Base-by-base conservation (phyloP, 1,140 invertebrate genomes). In the Cherax destructor region DNA sequence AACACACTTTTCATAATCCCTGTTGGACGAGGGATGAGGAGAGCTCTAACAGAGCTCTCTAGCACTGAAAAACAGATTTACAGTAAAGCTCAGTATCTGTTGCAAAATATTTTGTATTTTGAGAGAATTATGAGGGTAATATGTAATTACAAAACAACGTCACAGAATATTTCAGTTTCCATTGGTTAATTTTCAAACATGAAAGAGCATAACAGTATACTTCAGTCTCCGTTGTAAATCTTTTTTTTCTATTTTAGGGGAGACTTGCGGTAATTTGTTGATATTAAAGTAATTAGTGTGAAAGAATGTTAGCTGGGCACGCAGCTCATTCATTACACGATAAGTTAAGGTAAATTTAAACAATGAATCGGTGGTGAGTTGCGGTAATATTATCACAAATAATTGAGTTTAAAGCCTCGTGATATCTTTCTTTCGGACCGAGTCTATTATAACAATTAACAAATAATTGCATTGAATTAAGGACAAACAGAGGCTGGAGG, bases 271-370 rank as follows among this genome's bases (percentile, higher is more conserved):
- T 74, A 74, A 74, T 30, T 74, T 74, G 69, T 74, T 9, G 69
- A 74, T 74, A 74, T 74, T 74, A 74, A 30, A 74, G 30, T 74
- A 74, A 74, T 74, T 74, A 72, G 21, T 11, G 69, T 24, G 69
- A 72, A n/a, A 72, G n/a, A 72, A 72, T 72, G 69, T 72, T 72
- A 9, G 24, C 24, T 16, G 69, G 69, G 30, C 69, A 74, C 69
- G 69, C 69, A 30, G n/a, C 69, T 74, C 69, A 1, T 74, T 74
- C 69, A 24, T 30, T 74, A 6, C 69, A 9, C 69, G 6, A 30
- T 74, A 7, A 74, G 16, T 74, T 30, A 30, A 5, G 5, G 65
- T 5, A n/a, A n/a, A 30, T 74, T 30, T 30, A 24, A 10, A 30
- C 69, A 9, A 74, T 74, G 24, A 74, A 74, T 30, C 24, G 69